phyloP scores from a whole-genome alignment of 1,140 invertebrate species.

The Drosophila triauraria region DNA sequence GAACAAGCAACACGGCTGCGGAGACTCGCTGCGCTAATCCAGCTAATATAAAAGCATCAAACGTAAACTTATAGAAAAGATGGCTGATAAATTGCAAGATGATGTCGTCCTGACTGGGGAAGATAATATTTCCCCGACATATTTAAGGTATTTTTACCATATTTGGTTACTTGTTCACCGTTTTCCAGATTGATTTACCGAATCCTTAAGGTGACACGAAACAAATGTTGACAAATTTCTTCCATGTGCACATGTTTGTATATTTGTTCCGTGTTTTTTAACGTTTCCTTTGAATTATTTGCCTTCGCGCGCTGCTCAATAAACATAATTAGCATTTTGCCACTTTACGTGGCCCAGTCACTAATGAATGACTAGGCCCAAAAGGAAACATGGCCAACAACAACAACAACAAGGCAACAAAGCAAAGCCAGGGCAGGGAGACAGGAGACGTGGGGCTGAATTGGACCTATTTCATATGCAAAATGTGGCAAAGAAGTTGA shows the following conservation, averaged over 20 bases:
- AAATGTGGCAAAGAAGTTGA: slow-evolving; percentile 69
- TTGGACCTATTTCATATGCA: slow-evolving; percentile 67
- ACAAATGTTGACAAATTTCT: neutral
- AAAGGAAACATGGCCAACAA: slow-evolving; percentile 29
- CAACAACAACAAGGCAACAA: slow-evolving; percentile 13
- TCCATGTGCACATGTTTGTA: slow-evolving; percentile 16
- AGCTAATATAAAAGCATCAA: too few species aligned
- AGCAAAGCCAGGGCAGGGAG: neutral
- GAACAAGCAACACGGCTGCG: too few species aligned
- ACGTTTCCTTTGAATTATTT: slow-evolving; percentile 47
- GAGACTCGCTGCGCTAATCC: too few species aligned
- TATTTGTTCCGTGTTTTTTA: slow-evolving; percentile 14
- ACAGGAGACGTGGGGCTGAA: slow-evolving; percentile 13
- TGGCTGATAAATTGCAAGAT: too few species aligned
- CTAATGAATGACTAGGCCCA: slow-evolving; percentile 75
- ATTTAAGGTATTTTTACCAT: neutral
- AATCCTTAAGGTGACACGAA: neutral
- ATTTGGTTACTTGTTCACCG: neutral
- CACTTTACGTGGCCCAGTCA: slow-evolving; percentile 68
- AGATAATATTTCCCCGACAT: too few species aligned
- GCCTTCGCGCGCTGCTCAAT: slow-evolving; percentile 61
- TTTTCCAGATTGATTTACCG: too few species aligned
- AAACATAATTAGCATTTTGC: slow-evolving; percentile 82
- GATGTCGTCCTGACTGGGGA: too few species aligned
- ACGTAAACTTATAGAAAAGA: too few species aligned